These are phyloP conservation scores for Perccottus glenii DNA, from an alignment of 2,113 vertebrate genomes.

Conservation along the genomic window DNA sequence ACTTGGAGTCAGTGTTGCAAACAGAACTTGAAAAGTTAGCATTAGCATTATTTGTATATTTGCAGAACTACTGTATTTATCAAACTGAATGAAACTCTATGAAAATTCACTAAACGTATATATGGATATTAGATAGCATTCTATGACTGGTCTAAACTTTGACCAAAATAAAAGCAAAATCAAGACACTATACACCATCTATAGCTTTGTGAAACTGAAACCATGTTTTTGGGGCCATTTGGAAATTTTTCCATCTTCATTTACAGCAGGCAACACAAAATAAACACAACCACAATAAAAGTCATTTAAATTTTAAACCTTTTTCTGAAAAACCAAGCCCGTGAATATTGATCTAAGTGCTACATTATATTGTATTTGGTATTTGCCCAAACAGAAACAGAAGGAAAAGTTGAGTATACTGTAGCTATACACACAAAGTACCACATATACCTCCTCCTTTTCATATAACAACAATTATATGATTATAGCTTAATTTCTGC, in stretches of 20 bases:
- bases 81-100: too few relatives aligned
- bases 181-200: too few relatives aligned
- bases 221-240: neutral
- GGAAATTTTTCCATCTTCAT: slow-evolving; percentile 13
- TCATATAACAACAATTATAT: slow-evolving; percentile 45
- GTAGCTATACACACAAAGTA: slow-evolving; percentile 59
- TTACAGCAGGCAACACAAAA: neutral
- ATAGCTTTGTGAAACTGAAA: neutral
- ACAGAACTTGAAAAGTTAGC: too few relatives aligned
- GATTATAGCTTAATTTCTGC: slow-evolving; percentile 67
- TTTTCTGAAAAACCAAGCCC: slow-evolving; percentile 23
- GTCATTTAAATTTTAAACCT: neutral
- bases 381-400: slow-evolving; percentile 14
- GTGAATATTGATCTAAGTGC: slow-evolving; percentile 74
- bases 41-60: too few relatives aligned
- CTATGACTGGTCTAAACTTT: too few relatives aligned
- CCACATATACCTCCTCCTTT: slow-evolving; percentile 53
- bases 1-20: too few relatives aligned
- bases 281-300: neutral
- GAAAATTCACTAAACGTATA: too few relatives aligned
- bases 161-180: too few relatives aligned
- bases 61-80: too few relatives aligned
- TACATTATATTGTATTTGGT: slow-evolving; percentile 63
- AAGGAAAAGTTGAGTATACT: slow-evolving; percentile 29
- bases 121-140: too few relatives aligned